Conservation (phyloP, 2,797 vertebrate genomes). For the Hoplostethus mediterraneus region DNA sequence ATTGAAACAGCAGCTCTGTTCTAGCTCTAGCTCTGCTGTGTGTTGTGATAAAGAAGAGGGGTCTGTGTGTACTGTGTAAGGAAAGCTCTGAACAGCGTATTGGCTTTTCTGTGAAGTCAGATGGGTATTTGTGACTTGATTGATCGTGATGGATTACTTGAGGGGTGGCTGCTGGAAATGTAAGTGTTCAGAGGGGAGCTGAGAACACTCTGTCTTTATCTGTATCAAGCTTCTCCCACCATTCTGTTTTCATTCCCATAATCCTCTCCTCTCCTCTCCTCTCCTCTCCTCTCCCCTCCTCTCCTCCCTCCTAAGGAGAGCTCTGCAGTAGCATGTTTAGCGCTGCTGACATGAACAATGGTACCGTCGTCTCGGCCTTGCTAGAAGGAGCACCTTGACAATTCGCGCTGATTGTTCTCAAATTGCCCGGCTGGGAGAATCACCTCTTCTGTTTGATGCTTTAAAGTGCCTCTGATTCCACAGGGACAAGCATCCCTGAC, state of each 20-base stretch:
- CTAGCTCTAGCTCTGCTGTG: no score
- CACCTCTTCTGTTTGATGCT: constrained; percentile 71
- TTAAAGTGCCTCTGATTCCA: constrained; percentile 77
- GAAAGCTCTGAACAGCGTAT: constrained; percentile 33
- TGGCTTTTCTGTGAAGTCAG: constrained; percentile 55
- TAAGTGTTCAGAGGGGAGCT: constrained; percentile 61
- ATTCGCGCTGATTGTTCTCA: constrained; percentile 81
- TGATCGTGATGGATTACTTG: constrained; percentile 73
- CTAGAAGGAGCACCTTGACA: constrained; percentile 69
- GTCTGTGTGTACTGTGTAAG: constrained; percentile 3
- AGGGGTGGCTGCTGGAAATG: constrained; percentile 56
- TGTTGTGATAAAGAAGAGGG: background rate
- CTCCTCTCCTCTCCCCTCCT: background rate
- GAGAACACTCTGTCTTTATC: constrained; percentile 44
- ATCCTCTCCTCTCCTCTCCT: background rate
- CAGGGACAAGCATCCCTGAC: constrained; percentile 63
- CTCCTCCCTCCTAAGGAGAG: background rate
- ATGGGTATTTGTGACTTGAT: constrained; percentile 69
- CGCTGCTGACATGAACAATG: constrained; percentile 75
- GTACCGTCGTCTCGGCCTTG: constrained; percentile 53
- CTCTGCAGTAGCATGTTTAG: constrained; percentile 58
- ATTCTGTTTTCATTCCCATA: background rate
- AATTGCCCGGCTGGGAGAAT: constrained; percentile 78
- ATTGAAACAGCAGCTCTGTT: background rate
- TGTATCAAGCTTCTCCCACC: background rate